phyloP scores from a whole-genome alignment of 2,113 vertebrate genomes.

The Microtus richardsoni region DNA sequence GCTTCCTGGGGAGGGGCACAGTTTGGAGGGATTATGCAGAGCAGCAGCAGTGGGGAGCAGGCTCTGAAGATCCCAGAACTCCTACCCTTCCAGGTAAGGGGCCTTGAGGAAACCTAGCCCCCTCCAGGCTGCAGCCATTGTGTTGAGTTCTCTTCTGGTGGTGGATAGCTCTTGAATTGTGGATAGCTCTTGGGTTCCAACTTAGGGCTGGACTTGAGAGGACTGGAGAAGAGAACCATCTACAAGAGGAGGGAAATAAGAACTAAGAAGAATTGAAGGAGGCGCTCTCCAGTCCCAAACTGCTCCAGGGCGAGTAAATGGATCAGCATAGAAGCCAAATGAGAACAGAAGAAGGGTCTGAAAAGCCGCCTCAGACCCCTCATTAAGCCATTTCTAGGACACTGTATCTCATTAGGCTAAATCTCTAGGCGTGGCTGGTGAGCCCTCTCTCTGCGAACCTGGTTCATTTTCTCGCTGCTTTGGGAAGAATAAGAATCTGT shows the following conservation, averaged over 20 bases:
- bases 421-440: neutral
- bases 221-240: neutral
- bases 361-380: neutral
- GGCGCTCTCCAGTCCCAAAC: fast-evolving
- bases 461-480: neutral
- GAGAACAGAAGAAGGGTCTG: neutral
- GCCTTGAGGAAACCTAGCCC: neutral
- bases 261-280: neutral
- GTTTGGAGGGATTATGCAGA: neutral
- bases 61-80: neutral
- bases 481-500: neutral
- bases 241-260: neutral
- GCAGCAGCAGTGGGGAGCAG: too few relatives aligned
- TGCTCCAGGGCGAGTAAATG: neutral
- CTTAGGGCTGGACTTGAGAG: neutral
- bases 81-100: neutral
- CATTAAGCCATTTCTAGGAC: neutral
- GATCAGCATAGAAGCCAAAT: neutral
- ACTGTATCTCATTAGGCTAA: neutral
- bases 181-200: neutral
- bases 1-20: neutral
- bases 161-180: neutral
- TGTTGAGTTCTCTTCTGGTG: neutral
- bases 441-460: neutral
- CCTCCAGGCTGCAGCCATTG: fast-evolving